Conservation (phyloP, 2,888 invertebrate genomes). For the Tipula vernalis region DNA sequence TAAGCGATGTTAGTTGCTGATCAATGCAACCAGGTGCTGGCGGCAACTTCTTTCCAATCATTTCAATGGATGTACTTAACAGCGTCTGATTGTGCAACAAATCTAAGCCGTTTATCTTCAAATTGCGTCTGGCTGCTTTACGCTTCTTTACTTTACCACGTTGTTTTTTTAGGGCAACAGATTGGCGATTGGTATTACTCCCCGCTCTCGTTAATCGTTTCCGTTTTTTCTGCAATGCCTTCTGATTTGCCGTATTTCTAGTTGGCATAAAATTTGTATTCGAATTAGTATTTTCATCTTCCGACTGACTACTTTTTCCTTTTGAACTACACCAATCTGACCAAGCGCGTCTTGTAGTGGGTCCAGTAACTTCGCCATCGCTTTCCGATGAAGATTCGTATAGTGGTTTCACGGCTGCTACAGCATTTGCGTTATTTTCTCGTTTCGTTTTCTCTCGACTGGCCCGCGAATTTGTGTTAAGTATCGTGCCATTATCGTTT, state of each 20-base stretch:
- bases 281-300: constrained; percentile 41
- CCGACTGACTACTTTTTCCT: constrained; percentile 48
- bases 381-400: constrained; percentile 25
- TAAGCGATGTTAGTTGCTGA: constrained; percentile 72
- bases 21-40: constrained; percentile 88
- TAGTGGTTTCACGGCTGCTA: constrained; percentile 34
- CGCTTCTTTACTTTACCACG: constrained; percentile 53
- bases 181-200: constrained; percentile 16
- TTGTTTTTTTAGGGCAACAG: constrained; percentile 20
- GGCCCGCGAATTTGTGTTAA: constrained; percentile 21
- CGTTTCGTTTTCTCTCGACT: constrained; percentile 38
- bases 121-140: constrained; percentile 48
- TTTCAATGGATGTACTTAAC: constrained; percentile 69
- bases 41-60: constrained; percentile 57
- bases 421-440: constrained; percentile 23
- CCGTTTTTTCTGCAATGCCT: constrained; percentile 29
- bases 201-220: constrained; percentile 33
- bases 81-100: constrained; percentile 79
- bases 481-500: not conserved
- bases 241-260: constrained; percentile 21
- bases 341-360: constrained; percentile 64
- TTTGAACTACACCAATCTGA: constrained; percentile 54
- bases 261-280: constrained; percentile 19
- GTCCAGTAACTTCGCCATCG: constrained; percentile 41
- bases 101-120: constrained; percentile 77